Base-by-base conservation (phyloP, 92 coral and sea anemone species). In the Porites lobata region DNA sequence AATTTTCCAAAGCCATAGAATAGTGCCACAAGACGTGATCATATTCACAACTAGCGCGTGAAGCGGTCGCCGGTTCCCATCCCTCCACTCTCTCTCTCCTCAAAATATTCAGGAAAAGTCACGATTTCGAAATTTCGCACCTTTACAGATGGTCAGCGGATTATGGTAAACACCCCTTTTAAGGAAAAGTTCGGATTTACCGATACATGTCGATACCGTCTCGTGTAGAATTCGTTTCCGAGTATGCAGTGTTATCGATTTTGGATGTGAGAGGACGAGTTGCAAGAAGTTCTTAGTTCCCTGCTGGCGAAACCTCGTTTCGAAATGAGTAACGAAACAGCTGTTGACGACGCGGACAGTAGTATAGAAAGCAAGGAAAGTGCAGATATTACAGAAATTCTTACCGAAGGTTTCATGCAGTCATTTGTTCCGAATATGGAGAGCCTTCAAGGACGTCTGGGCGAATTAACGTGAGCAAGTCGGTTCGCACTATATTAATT, bases 361-460 rank as follows among this genome's bases (percentile, higher is more conserved):
- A 51, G 69, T 9, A 66, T 18, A 72, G 54, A 21, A 18, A 57
- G 29, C 26, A 32, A 2, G 67, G 86, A 84, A 66, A 83, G 43
- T 69, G 73, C 15, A 65, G 76, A 86, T 29, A 92, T 96, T 50
- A 87, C 93, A 7, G 95, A 92, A 43, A 64, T 90, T 53, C 92
- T 98, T 17, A 91, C 95, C 1, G 88, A 88, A 32, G 99, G 98
- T 43, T 91, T 95, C 63, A 71, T 93, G 78, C 63, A 94, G 20
- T 95, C 95, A 51, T 92, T 96, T 63, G 80, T 94, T 22, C 99
- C 99, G 43, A 93, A 90, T 74, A 72, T 98, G 90, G 95, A 91
- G 58, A 87, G 94, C 59, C 77, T 93, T 51, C 92, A 94, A 73
- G 96, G 84, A 58, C 87, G 94, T 50, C 88, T 96, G 17, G 82